phyloP scores from a whole-genome alignment of 1,140 invertebrate species.

The Harpegnathos saltator region DNA sequence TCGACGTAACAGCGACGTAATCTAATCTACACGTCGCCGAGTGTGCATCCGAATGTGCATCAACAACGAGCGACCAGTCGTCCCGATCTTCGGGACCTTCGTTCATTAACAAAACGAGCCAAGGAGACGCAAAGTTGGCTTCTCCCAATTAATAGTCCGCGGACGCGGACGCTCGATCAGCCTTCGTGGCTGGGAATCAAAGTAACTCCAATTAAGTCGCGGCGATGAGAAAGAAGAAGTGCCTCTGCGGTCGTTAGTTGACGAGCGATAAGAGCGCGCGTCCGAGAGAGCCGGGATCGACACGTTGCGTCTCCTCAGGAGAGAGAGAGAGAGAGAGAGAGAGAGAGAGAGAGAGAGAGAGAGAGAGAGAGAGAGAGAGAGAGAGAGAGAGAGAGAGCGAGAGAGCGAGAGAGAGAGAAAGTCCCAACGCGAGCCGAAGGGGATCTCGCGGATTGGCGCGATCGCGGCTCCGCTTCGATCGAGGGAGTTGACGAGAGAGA shows the following conservation, averaged over 20 bases:
- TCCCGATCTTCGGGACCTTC: too few species aligned
- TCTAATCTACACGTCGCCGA: background rate
- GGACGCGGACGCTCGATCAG: background rate
- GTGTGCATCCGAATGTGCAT: too few species aligned
- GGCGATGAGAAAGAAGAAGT: too few species aligned
- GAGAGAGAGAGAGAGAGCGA: too few species aligned
- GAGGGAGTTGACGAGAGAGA: constrained; percentile 44
- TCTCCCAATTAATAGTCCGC: constrained; percentile 32
- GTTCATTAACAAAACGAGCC: background rate
- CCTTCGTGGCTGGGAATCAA: background rate
- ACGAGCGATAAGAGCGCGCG: background rate
- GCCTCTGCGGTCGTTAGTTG: background rate
- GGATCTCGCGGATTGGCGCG: constrained; percentile 1
- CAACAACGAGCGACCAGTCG: too few species aligned
- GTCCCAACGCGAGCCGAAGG: background rate
- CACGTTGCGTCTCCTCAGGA: background rate
- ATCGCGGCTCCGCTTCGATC: constrained; percentile 20
- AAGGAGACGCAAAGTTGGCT: background rate
- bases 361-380: too few species aligned
- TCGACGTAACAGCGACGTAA: background rate
- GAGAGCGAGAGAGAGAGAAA: too few species aligned
- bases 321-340: too few species aligned
- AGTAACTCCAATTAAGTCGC: constrained; percentile 27
- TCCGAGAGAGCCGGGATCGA: too few species aligned
- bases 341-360: too few species aligned